Base-by-base conservation (phyloP, 2,888 invertebrate genomes). In the Tethea ocularis region DNA sequence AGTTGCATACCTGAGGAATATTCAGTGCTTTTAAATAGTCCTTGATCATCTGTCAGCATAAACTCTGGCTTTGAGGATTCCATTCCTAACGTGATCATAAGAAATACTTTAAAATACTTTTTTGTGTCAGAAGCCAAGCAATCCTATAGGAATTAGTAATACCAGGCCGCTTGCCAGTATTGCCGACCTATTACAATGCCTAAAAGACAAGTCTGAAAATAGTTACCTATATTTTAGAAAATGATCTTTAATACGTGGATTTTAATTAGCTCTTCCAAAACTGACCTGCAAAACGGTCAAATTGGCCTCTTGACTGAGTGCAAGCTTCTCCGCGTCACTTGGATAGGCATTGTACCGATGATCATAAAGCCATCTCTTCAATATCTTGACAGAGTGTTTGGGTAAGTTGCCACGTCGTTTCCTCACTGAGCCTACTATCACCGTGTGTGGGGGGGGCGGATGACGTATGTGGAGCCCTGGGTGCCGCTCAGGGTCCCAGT, bases 341-440 rank as follows among this genome's bases (percentile, higher is more conserved):
- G 98, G 98, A 83, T 98, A 99, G 0, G 98, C 98, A 82, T 98
- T 98, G 91, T 97, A 98, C 46, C 98, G 95, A 81, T 99, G 98
- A 63, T 98, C 98, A 81, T 97, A 98, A 1, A 98, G 94, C 99
- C 99, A 98, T 61, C 97, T 94, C 84, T 98, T 98, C 55, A 99
- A 87, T 60, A 98, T 97, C 84, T 97, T 97, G 6, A 98, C 98
- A 0, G 98, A 97, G 78, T 97, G 97, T 83, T 98, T 98, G 5
- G 98, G 98, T 51, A 98, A 91, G 89, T 98, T 98, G 0, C 98
- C 98, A 17, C 98, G 94, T 17, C 98, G 94, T 86, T 97, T 97
- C 58, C 97, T 95, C 68, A 96, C 94, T 0, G 95, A 90, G n/a
- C 89, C 91, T 5, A 87, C 80, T 38, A 88, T 76, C 41, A 88